Base-by-base conservation (phyloP, 2,797 vertebrate species). In the Dipus sagitta region DNA sequence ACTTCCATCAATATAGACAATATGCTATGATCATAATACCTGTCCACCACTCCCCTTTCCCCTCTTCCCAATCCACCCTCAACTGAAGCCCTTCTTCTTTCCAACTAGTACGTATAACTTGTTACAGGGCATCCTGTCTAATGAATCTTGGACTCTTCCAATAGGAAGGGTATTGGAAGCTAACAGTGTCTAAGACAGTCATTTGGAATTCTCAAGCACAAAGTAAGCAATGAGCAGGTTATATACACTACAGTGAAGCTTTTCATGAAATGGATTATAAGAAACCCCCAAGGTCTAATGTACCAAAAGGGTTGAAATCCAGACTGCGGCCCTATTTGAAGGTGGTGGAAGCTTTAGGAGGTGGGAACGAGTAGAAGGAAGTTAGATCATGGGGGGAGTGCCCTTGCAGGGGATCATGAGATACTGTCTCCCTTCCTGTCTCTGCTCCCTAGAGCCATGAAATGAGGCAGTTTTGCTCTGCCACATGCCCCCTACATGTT, bases 161-260 rank as follows among this genome's bases (percentile, higher is more conserved):
- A 84, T 23, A 89, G 47, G 68, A 94, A 91, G 52, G 91, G 8
- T 4, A 2, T 64, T 93, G 88, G 6, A 24, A 82, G 32, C 65
- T 54, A 76, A 85, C 21, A 60, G 12, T 81, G 26, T 83, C 18
- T 24, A 42, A n/a, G 30, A 62, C 32, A 58, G 30, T 34, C 30
- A 52, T 15, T 15, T 85, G 47, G 30, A 86, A 77, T 86, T 70
- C 47, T 84, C 60, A 60, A 13, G 65, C 12, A 54, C 47, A 90
- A 62, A 92, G 62, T 14, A 85, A 96, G 38, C 76, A 23, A 10
- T 68, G 74, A 74, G 42, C 2, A 82, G 79, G 67, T 14, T 15
- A 72, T 30, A 62, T 78, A 26, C 21, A 60, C 17, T 30, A 60
- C 1, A n/a, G 13, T 23, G 74, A 54, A 70, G 38, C 67, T 5